Conservation (phyloP, 2,797 vertebrate genomes). For the Malurus splendens region DNA sequence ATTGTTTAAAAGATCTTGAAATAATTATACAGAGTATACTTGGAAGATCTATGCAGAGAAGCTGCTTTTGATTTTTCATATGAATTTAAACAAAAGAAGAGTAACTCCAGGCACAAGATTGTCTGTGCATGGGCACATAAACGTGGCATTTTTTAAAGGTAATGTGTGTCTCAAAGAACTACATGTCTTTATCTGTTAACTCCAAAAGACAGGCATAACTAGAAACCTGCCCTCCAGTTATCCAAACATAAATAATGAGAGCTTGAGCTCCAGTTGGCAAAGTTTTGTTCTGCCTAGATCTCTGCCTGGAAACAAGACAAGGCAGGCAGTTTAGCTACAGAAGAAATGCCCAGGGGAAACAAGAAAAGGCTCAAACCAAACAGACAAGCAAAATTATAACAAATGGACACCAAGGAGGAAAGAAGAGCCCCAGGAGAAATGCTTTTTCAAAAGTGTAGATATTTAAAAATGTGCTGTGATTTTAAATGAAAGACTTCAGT, state of each 20-base stretch:
- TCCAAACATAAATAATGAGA: not conserved
- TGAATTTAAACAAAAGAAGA: not conserved
- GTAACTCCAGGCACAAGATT: not conserved
- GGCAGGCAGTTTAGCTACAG: not conserved
- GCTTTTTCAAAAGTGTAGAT: not conserved
- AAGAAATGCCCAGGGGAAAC: not conserved
- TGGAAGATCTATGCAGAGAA: not conserved
- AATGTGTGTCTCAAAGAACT: not conserved
- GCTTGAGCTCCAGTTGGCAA: not conserved
- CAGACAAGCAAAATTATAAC: not conserved
- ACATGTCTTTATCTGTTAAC: not conserved
- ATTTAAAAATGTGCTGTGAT: not conserved
- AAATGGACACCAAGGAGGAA: not conserved
- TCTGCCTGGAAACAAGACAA: slow-evolving; percentile 39
- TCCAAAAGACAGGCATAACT: not conserved
- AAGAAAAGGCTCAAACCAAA: slow-evolving; percentile 3
- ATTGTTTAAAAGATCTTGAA: not conserved
- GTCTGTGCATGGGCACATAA: not conserved
- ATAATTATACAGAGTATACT: not conserved
- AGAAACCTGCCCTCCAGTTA: slow-evolving; percentile 16
- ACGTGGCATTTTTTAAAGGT: not conserved
- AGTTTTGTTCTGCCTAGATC: slow-evolving; percentile 38
- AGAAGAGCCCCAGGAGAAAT: not conserved
- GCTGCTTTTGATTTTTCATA: not conserved
- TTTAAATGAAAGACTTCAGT: slow-evolving; percentile 1